Conservation (phyloP, 2,888 invertebrate species). For the Pediacus dermestoides region DNA sequence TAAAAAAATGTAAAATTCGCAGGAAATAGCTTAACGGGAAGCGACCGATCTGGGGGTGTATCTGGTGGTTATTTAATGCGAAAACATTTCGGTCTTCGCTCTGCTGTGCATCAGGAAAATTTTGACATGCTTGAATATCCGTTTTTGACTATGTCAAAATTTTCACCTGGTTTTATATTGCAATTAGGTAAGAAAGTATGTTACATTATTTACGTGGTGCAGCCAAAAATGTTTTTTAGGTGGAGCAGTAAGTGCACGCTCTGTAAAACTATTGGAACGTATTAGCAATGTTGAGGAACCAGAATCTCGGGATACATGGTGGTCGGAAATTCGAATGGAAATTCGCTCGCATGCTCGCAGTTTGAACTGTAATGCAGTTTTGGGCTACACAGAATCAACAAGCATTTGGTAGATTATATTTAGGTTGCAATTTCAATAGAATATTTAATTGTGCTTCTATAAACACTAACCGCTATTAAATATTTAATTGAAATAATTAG, state of each 20-base stretch:
- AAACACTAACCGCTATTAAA: too few relatives aligned
- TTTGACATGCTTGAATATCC: conserved; percentile 93
- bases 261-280: conserved; percentile 76
- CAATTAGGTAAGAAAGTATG: conserved; percentile 64
- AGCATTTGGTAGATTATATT: conserved; percentile 79
- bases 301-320: conserved; percentile 91
- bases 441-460: too few relatives aligned
- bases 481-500: too few relatives aligned
- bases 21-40: conserved; percentile 75
- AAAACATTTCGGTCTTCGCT: conserved; percentile 56
- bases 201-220: too few relatives aligned
- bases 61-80: conserved; percentile 57
- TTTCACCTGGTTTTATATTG: conserved; percentile 83
- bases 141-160: conserved; percentile 88
- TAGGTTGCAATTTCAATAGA: too few relatives aligned
- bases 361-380: conserved; percentile 88
- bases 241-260: conserved; percentile 80
- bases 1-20: too few relatives aligned
- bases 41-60: conserved; percentile 60
- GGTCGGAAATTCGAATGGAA: conserved; percentile 94
- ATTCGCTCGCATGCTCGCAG: conserved; percentile 90
- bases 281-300: conserved; percentile 84
- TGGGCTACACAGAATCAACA: conserved; percentile 90
- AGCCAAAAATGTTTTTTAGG: too few relatives aligned
- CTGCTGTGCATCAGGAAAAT: conserved; percentile 70